phyloP scores from a whole-genome alignment of 2,888 invertebrate genomes.

The Syrista parreyssii region DNA sequence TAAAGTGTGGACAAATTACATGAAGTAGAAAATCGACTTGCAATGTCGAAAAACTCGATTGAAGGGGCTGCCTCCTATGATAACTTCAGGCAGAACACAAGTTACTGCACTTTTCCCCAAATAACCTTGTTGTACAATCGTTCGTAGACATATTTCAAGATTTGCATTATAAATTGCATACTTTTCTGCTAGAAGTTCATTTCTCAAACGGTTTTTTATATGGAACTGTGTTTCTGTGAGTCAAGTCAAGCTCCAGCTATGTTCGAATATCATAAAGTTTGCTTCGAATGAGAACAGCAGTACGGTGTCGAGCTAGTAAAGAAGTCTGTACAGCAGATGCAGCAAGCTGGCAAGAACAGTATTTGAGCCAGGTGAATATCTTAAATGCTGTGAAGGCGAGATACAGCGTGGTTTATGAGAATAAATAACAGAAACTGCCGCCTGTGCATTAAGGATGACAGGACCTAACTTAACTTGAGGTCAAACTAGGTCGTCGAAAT shows the following conservation, averaged over 20 bases:
- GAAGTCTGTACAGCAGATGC: not conserved
- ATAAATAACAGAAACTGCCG: constrained; percentile 12
- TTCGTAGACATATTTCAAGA: constrained; percentile 5
- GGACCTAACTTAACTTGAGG: constrained; percentile 46
- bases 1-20: not conserved
- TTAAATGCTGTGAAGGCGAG: not conserved
- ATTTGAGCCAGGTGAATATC: not conserved
- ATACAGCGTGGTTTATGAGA: not conserved
- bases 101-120: constrained; percentile 28
- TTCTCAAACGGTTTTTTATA: not conserved
- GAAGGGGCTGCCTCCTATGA: not conserved
- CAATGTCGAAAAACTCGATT: not conserved
- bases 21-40: not conserved
- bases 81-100: constrained; percentile 34
- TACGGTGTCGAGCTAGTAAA: not conserved
- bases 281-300: not conserved
- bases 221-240: not conserved
- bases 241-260: not conserved
- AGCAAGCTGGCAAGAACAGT: not conserved
- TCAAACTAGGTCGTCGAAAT: constrained; percentile 40
- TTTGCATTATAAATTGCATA: not conserved
- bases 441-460: constrained; percentile 24
- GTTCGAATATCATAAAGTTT: not conserved
- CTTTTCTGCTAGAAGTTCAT: not conserved
- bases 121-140: constrained; percentile 36